Base-by-base conservation (phyloP, 2,113 vertebrate genomes). In the Lepisosteus oculatus region DNA sequence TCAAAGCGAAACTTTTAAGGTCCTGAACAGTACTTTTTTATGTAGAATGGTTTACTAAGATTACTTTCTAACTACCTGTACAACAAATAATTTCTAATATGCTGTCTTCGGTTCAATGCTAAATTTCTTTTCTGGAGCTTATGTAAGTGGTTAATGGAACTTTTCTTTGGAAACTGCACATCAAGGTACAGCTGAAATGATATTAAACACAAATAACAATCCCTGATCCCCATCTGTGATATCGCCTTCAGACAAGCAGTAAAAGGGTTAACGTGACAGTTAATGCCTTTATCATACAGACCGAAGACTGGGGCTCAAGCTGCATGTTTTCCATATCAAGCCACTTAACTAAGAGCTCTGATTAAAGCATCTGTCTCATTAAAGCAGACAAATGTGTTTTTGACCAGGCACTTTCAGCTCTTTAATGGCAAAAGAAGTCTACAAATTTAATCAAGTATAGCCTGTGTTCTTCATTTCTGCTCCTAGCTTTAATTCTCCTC, bases 381-480 rank as follows among this genome's bases (percentile, higher is more conserved):
- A 71, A 70, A 51, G 72, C 43, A 68, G 45, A 66, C 63, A 75
- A 63, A 17, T 64, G 57, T 15, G 45, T 73, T 70, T 67, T 54
- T 68, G 74, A 71, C 61, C 68, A 61, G 59, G 57, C 67, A 41
- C 44, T 43, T 6, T 56, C 42, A 45, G 42, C 66, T 59, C 56
- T 65, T 67, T 59, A 57, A 71, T 61, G 17, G 42, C 61, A 66
- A 57, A 76, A 61, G 75, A 17, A 71, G 66, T 67, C 54, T 55
- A 75, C 74, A 74, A 78, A 80, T 76, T 67, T 76, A 80, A 80
- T 78, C 76, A 78, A 55, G 63, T 61, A 66, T 41, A 69, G 42
- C 47, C 64, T 72, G 67, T 77, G 69, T 75, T 77, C 70, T 72
- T 61, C 51, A 55, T 55, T 59, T 71, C 13, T 9, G 66, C 69